These are phyloP conservation scores for Xiphophorus hellerii DNA, from an alignment of 2,113 vertebrate genomes.

Conservation along the genomic window DNA sequence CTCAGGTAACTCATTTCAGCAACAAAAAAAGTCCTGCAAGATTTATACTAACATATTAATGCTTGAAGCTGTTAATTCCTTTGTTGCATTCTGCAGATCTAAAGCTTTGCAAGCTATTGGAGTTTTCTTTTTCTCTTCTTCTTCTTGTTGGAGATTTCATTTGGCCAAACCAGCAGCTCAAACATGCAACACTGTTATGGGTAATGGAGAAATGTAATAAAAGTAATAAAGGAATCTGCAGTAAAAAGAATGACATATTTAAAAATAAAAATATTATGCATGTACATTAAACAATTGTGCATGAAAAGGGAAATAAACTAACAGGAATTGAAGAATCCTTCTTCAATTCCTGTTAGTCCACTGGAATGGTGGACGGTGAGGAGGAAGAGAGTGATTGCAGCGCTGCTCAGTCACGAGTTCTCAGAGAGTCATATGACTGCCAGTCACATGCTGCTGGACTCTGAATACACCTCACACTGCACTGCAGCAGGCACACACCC, in stretches of 20 bases:
- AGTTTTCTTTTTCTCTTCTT: slow-evolving; percentile 45
- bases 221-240: slow-evolving; percentile 1
- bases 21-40: background rate
- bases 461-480: slow-evolving; percentile 77
- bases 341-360: too few relatives aligned
- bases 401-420: slow-evolving; percentile 86
- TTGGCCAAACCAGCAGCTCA: slow-evolving; percentile 33
- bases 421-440: slow-evolving; percentile 86
- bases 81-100: slow-evolving; percentile 45
- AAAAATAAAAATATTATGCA: background rate
- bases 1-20: background rate
- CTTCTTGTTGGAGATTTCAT: slow-evolving; percentile 77
- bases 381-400: slow-evolving; percentile 71
- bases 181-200: slow-evolving; percentile 12
- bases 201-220: slow-evolving; percentile 25
- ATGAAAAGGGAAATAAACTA: background rate
- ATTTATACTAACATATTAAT: background rate
- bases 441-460: slow-evolving; percentile 84
- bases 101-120: slow-evolving; percentile 58
- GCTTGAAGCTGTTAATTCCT: slow-evolving; percentile 20
- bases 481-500: slow-evolving; percentile 46
- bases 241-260: background rate
- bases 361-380: slow-evolving; percentile 7
- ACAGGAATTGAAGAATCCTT: slow-evolving; percentile 15
- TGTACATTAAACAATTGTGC: background rate